Evolutionary conservation across 2,888 invertebrate genomes (phyloP), one percentile per base, ranked within the genome.

Genomic region (Ditula angustiorana): DNA sequence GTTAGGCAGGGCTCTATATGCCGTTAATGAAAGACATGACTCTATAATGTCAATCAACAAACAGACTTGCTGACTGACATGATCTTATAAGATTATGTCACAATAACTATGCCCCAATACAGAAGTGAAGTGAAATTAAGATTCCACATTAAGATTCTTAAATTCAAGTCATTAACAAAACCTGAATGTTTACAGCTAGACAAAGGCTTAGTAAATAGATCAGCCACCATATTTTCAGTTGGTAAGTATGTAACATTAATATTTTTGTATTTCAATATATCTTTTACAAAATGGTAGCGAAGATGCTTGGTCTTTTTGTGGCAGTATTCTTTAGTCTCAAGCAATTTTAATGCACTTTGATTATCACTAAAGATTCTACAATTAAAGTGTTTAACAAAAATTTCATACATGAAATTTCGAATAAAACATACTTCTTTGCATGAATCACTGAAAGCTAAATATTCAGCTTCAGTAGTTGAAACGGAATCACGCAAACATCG

Each of bases 391-490:
- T 53, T 24, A 59, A 37, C 53, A 53, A 53, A 46, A 59, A 49
- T 49, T 49, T 49, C 26, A 13, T 13, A 49, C 49, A 49, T 13
- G 26, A 58, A 53, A 53, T 59, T 53, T 26, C 52, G 2, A 59
- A 33, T 49, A 59, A 61, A 68, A 24, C 47, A 47, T 11, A 61
- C n/a, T 13, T 69, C 67, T 63, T 70, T 74, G 30, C 61, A 67
- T 11, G 35, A 59, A 49, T 70, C 70, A 33, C 52, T 37, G 21
- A 63, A 61, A 73, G 2, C 74, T 72, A 7, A 10, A 50, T 72
- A 74, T 49, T 72, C 73, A 3, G 71, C 70, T 8, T 74, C 73
- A 1, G 70, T 72, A 24, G 71, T 72, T 1, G 69, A 69, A 0
- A 71, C 19, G 1, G 71, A 71, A 0, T 68, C 66, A n/a, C n/a